A percentile compares a stretch with the other conserved stretches of the same genome.
Conservation (phyloP, 2,113 vertebrate genomes). For the Lepus americanus region DNA sequence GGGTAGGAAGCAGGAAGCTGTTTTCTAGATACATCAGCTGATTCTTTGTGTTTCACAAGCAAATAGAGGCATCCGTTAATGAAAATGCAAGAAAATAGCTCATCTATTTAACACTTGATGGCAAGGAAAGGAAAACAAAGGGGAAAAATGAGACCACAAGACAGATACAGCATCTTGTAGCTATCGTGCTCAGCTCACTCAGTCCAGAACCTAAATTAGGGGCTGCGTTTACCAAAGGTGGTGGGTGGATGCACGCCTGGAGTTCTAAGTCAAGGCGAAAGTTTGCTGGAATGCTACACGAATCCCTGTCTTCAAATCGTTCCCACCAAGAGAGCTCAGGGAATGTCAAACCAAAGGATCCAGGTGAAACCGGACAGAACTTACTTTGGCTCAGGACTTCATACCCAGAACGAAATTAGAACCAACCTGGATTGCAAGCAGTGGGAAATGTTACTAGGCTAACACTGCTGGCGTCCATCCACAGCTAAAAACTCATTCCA, state of each 20-base stretch:
- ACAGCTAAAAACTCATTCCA: slow-evolving; percentile 49
- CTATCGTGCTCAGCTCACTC: not conserved
- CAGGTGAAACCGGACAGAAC: slow-evolving; percentile 22
- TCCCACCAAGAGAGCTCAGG: not conserved
- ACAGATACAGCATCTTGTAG: not conserved
- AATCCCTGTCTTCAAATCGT: not conserved
- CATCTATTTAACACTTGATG: not conserved
- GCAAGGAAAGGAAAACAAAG: slow-evolving; percentile 64
- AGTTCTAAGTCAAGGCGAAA: slow-evolving; percentile 25
- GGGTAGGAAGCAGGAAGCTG: slow-evolving; percentile 59
- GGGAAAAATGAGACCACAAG: slow-evolving; percentile 19
- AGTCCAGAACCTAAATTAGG: slow-evolving; percentile 31
- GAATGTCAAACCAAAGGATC: not conserved
- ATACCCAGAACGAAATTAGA: slow-evolving; percentile 21
- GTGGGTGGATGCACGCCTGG: not conserved
- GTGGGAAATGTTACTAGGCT: not conserved
- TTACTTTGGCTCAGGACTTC: slow-evolving; percentile 21
- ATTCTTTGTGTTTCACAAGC: slow-evolving; percentile 67
- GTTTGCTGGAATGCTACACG: not conserved
- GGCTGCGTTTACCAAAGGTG: not conserved
- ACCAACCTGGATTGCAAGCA: not conserved
- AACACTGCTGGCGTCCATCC: not conserved
- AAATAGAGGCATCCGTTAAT: slow-evolving; percentile 27
- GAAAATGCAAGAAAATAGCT: slow-evolving; percentile 62
- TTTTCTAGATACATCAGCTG: slow-evolving; percentile 81